phyloP scores from a whole-genome alignment of 2,888 invertebrate genomes.

The Parnassius smintheus region DNA sequence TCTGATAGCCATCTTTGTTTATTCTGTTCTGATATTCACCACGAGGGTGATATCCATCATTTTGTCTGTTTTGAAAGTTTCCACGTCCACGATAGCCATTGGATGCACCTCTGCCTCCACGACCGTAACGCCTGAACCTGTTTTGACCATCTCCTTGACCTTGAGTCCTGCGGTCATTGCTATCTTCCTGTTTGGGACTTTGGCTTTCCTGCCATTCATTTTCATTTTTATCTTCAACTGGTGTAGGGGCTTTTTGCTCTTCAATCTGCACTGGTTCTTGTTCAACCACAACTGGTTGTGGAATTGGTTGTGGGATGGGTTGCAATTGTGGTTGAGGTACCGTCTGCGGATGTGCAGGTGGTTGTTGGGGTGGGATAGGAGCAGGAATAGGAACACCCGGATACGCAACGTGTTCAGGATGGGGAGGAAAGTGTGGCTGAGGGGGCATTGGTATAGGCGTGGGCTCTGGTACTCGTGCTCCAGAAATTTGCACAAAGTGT shows the following conservation, averaged over 20 bases:
- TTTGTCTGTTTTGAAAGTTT: conserved; percentile 54
- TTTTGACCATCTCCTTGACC: conserved; percentile 71
- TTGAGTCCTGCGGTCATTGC: conserved; percentile 57
- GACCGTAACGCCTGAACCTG: conserved; percentile 60
- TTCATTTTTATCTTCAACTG: conserved; percentile 49
- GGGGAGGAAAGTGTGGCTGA: conserved; percentile 77
- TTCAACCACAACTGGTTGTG: conserved; percentile 36
- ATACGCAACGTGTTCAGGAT: conserved; percentile 79
- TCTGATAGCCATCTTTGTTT: conserved; percentile 62
- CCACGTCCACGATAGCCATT: conserved; percentile 71
- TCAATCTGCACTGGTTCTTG: conserved; percentile 37
- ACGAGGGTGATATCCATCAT: conserved; percentile 58
- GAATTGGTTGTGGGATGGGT: conserved; percentile 35
- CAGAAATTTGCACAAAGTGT: conserved; percentile 82
- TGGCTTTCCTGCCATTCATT: conserved; percentile 59
- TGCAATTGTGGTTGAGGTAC: conserved; percentile 38
- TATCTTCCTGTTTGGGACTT: conserved; percentile 63
- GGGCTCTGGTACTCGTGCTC: conserved; percentile 72
- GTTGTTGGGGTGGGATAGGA: conserved; percentile 46
- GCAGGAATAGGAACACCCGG: conserved; percentile 57
- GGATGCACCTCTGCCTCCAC: conserved; percentile 62
- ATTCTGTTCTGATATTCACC: conserved; percentile 58
- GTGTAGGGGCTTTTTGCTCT: conserved; percentile 41
- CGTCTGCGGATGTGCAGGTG: conserved; percentile 41
- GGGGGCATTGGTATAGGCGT: conserved; percentile 81